Percentiles rank a stretch among this genome's conserved stretches.
Evolutionary conservation across 2,113 vertebrate species (phyloP).

Genomic region (Narcine bancroftii): DNA sequence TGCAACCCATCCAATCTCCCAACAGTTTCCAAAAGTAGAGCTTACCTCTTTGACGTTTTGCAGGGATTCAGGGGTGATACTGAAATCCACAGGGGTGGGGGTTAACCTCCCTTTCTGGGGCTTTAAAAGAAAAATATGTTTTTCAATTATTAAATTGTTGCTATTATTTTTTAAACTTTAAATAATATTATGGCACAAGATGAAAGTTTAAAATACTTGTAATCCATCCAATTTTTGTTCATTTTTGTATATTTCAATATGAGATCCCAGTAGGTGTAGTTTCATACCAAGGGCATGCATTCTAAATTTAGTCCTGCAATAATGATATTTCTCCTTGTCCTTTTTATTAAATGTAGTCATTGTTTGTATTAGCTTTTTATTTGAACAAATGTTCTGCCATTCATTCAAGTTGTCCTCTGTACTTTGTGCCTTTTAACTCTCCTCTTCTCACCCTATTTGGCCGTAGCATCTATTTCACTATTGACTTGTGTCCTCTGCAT

Average conservation of each 20-base stretch:
- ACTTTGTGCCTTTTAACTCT: too few species aligned
- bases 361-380: not conserved
- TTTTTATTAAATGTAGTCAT: not conserved
- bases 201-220: too few species aligned
- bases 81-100: conserved; percentile 81
- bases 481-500: not conserved
- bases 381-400: not conserved
- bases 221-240: not conserved
- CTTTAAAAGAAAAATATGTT: conserved; percentile 55
- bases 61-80: conserved; percentile 83
- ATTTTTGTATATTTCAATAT: not conserved
- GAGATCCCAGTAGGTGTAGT: not conserved
- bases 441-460: not conserved
- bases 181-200: too few species aligned
- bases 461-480: too few species aligned
- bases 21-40: not conserved
- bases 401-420: not conserved
- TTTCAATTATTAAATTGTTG: too few species aligned
- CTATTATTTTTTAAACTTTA: too few species aligned
- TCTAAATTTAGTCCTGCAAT: not conserved
- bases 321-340: not conserved
- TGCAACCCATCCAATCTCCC: too few species aligned
- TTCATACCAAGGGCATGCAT: not conserved
- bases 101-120: conserved; percentile 75
- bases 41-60: conserved; percentile 83